phyloP scores from a whole-genome alignment of 2,113 vertebrate species.

The Xenopus laevis region DNA sequence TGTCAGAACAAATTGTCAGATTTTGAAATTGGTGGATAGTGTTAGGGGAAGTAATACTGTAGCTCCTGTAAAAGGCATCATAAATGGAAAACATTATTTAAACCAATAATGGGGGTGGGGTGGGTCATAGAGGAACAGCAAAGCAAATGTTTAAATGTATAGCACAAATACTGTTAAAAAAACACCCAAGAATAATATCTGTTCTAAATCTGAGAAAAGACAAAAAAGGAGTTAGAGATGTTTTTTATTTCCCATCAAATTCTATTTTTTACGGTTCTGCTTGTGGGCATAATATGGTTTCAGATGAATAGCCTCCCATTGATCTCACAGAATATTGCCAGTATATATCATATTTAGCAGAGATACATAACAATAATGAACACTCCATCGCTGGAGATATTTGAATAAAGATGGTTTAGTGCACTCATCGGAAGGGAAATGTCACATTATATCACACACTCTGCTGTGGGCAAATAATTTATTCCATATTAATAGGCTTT shows the following conservation, averaged over 20 bases:
- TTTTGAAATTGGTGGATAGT: too few relatives aligned
- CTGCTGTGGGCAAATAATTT: conserved; percentile 26
- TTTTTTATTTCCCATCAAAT: conserved; percentile 18
- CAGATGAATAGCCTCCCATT: conserved; percentile 22
- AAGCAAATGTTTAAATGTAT: too few relatives aligned
- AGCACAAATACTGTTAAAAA: too few relatives aligned
- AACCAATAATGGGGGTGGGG: too few relatives aligned
- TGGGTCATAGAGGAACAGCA: too few relatives aligned
- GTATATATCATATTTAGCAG: conserved; percentile 34
- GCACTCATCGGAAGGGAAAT: conserved; percentile 24
- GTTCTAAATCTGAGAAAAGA: not conserved
- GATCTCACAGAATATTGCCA: conserved; percentile 10
- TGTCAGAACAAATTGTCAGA: too few relatives aligned
- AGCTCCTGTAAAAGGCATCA: too few relatives aligned
- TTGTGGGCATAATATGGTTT: conserved; percentile 14
- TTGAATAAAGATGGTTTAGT: conserved; percentile 33
- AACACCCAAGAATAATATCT: too few relatives aligned
- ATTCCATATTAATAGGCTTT: conserved; percentile 21
- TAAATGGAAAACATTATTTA: too few relatives aligned
- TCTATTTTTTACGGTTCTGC: conserved; percentile 18
- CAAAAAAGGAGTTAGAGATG: not conserved
- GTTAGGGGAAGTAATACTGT: too few relatives aligned
- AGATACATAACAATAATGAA: conserved; percentile 41
- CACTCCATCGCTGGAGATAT: conserved; percentile 26
- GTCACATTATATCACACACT: conserved; percentile 24